A percentile compares a stretch with the other conserved stretches of the same genome.
phyloP scores from a whole-genome alignment of 1,140 invertebrate genomes.

The Heterodera schachtii region DNA sequence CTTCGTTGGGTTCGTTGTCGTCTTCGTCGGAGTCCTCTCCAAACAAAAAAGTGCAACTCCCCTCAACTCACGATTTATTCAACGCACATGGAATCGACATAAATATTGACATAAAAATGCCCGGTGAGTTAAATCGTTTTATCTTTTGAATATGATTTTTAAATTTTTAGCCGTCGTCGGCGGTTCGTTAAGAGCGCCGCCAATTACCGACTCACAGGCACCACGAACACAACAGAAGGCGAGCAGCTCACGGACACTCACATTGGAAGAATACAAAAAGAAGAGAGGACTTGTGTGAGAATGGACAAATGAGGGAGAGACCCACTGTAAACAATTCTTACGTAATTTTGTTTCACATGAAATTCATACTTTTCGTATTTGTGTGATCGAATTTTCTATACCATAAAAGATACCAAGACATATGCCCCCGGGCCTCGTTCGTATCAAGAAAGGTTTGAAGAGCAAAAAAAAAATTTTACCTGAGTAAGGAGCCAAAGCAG shows the following conservation, averaged over 20 bases:
- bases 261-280: conserved; percentile 40
- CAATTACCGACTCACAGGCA: background rate
- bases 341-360: too few species aligned
- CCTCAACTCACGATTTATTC: conserved; percentile 25
- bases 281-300: conserved; percentile 35
- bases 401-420: too few species aligned
- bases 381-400: too few species aligned
- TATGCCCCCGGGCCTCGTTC: too few species aligned
- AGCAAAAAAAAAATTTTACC: too few species aligned
- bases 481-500: too few species aligned
- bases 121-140: conserved; percentile 25
- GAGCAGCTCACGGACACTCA: conserved; percentile 31
- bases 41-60: conserved; percentile 16
- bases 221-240: conserved; percentile 6
- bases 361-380: too few species aligned
- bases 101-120: conserved; percentile 41
- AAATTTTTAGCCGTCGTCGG: conserved; percentile 5
- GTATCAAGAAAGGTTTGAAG: too few species aligned
- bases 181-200: conserved; percentile 22
- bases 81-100: conserved; percentile 44
- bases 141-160: background rate
- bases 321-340: too few species aligned
- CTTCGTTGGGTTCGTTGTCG: background rate
- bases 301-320: background rate
- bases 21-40: conserved; percentile 2